Evolutionary conservation across 1,140 invertebrate genomes (phyloP).

Genomic region (Elymnias hypermnestra): DNA sequence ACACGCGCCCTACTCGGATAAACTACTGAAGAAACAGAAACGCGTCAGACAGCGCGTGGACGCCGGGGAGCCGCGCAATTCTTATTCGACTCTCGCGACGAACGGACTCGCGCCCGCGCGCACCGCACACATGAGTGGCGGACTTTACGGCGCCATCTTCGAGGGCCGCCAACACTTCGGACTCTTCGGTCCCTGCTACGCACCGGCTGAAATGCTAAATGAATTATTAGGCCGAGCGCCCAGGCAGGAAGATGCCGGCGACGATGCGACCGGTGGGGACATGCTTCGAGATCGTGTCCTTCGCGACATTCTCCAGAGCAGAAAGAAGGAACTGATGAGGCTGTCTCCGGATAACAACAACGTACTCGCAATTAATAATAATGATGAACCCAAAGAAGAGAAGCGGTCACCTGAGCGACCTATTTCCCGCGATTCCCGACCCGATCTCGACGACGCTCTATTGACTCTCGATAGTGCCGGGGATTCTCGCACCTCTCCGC

Average conservation of each 20-base stretch:
- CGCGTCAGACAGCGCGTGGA: conserved; percentile 95
- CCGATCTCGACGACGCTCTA: conserved; percentile 76
- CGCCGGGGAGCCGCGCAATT: conserved; percentile 94
- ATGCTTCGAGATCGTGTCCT: conserved; percentile 85
- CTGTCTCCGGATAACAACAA: conserved; percentile 78
- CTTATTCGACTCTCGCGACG: conserved; percentile 92
- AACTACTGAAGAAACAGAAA: conserved; percentile 92
- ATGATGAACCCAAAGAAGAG: conserved; percentile 78
- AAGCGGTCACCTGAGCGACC: conserved; percentile 79
- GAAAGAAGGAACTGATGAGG: conserved; percentile 85
- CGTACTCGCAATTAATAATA: conserved; percentile 77
- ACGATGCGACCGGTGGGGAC: conserved; percentile 77
- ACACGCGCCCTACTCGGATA: conserved; percentile 93
- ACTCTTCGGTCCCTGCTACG: conserved; percentile 86
- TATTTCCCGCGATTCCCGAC: conserved; percentile 76
- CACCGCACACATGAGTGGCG: conserved; percentile 86
- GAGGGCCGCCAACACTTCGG: conserved; percentile 85
- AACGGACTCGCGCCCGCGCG: conserved; percentile 89
- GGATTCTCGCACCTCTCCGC: conserved; percentile 82
- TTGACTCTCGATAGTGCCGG: conserved; percentile 80
- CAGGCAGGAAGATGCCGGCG: conserved; percentile 81
- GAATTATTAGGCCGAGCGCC: conserved; percentile 86
- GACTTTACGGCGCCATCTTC: conserved; percentile 89
- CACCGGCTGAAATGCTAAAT: conserved; percentile 90
- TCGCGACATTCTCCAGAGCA: conserved; percentile 87